Base-by-base conservation (phyloP, 2,888 invertebrate genomes). In the Acleris emargana region DNA sequence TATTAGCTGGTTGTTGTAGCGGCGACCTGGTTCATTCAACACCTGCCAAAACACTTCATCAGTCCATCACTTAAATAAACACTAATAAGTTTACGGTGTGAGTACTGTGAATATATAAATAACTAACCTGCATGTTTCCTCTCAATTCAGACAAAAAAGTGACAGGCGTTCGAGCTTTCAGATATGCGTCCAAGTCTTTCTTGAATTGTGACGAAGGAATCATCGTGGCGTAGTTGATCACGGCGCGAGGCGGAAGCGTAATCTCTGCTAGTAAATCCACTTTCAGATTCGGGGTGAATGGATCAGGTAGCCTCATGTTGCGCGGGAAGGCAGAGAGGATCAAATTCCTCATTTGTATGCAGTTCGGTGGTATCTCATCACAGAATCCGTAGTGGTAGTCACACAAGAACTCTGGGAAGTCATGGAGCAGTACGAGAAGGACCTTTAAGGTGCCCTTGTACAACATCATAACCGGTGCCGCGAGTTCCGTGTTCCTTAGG, bases 301-400 rank as follows among this genome's bases (percentile, higher is more conserved):
- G 99, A 93, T 99, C 99, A 0, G 99, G 99, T 54, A 99, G 93
- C 1, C 99, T 94, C 99, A 99, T 99, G 82, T 98, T 98, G 57
- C 99, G 94, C 11, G 99, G 99, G 85, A 99, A 99, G 2, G 99
- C 99, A 4, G 99, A 99, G 69, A 99, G 93, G 62, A 99, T 99
- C 64, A 99, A 94, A 85, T 99, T 99, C 58, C 99, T 94, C 98
- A 99, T 98, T 87, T 97, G 99, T 73, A 99, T 99, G 89, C 99
- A 99, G 87, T 99, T 99, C 4, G 99, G 98, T 54, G 99, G 99
- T 76, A 99, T 99, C 68, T 98, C 99, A 87, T 99, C 99, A 87
- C 99, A 99, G 91, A 99, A 99, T 52, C 98, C 97, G 86, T 99
- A 99, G 87, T 99, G 99, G 87, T 99, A 99, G 85, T 99, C 99